Percentiles rank a stretch among this genome's conserved stretches.
These are phyloP conservation scores for Tetanocera ferruginea DNA, from an alignment of 2,888 invertebrate genomes.

Conservation along the genomic window DNA sequence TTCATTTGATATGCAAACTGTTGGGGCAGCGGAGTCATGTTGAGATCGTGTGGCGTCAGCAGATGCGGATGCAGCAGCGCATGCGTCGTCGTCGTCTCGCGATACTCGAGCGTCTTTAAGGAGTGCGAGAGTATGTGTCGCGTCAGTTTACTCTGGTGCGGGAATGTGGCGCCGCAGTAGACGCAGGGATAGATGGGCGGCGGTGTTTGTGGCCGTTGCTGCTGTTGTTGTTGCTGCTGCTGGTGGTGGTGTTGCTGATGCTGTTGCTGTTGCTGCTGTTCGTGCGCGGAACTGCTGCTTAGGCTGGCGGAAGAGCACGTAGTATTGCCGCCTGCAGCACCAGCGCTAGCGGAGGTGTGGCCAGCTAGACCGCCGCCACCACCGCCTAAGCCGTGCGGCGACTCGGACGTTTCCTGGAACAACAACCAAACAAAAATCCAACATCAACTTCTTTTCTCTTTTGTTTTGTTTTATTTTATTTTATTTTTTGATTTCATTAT, in stretches of 20 bases:
- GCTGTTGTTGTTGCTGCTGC: slow-evolving; percentile 23
- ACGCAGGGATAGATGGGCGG: slow-evolving; percentile 81
- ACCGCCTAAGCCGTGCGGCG: slow-evolving; percentile 79
- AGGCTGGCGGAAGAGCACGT: slow-evolving; percentile 47
- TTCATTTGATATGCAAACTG: slow-evolving; percentile 70
- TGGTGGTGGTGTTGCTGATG: slow-evolving; percentile 20
- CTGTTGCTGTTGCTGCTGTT: slow-evolving; percentile 27
- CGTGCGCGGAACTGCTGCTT: slow-evolving; percentile 6
- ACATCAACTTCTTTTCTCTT: slow-evolving; percentile 84
- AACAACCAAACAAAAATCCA: slow-evolving; percentile 83
- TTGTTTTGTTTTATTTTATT: slow-evolving; percentile 48
- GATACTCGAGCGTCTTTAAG: slow-evolving; percentile 88
- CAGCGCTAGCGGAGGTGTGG: slow-evolving; percentile 47
- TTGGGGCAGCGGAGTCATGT: slow-evolving; percentile 62
- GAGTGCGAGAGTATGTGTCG: slow-evolving; percentile 91
- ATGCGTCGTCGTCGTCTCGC: slow-evolving; percentile 75
- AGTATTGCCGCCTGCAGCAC: slow-evolving; percentile 40
- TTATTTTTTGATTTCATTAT: slow-evolving; percentile 47
- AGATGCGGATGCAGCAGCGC: slow-evolving; percentile 71
- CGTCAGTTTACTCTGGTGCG: slow-evolving; percentile 91
- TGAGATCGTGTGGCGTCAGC: slow-evolving; percentile 65
- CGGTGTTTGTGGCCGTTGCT: slow-evolving; percentile 55
- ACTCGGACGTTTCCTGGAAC: slow-evolving; percentile 84
- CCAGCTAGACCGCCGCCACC: slow-evolving; percentile 59
- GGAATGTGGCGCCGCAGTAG: slow-evolving; percentile 90